These are phyloP conservation scores for Rhynchonema sp. DNA, from an alignment of 2,888 invertebrate species.

Conservation along the genomic window DNA sequence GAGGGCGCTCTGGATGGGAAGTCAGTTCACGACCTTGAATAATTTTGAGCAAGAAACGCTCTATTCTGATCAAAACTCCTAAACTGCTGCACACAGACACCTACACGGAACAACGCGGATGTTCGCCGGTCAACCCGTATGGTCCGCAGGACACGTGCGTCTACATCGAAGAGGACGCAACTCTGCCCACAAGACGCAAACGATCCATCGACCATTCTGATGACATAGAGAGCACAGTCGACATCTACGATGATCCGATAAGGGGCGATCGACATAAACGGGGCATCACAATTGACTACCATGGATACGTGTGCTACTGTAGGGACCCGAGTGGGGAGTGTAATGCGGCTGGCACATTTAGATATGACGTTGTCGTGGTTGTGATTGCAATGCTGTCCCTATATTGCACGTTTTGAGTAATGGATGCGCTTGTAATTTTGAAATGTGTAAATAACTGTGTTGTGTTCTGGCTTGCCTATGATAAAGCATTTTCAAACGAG, in stretches of 20 bases:
- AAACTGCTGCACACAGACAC: too few species aligned
- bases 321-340: not conserved
- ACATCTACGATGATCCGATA: not conserved
- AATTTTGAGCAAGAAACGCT: too few species aligned
- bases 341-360: not conserved
- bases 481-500: too few species aligned
- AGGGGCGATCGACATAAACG: not conserved
- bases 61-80: too few species aligned
- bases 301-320: not conserved
- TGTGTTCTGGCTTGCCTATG: too few species aligned
- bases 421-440: too few species aligned
- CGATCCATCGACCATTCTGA: not conserved
- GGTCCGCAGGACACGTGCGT: not conserved
- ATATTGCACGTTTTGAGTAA: too few species aligned
- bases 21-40: not conserved
- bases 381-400: too few species aligned
- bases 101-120: not conserved
- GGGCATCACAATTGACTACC: not conserved
- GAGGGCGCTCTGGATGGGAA: not conserved
- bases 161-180: not conserved
- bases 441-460: too few species aligned
- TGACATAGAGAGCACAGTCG: not conserved
- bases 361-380: too few species aligned
- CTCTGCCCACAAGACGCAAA: not conserved
- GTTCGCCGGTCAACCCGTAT: not conserved